Conservation (phyloP, 2,797 vertebrate species). For the Phrynocephalus guinanensis region DNA sequence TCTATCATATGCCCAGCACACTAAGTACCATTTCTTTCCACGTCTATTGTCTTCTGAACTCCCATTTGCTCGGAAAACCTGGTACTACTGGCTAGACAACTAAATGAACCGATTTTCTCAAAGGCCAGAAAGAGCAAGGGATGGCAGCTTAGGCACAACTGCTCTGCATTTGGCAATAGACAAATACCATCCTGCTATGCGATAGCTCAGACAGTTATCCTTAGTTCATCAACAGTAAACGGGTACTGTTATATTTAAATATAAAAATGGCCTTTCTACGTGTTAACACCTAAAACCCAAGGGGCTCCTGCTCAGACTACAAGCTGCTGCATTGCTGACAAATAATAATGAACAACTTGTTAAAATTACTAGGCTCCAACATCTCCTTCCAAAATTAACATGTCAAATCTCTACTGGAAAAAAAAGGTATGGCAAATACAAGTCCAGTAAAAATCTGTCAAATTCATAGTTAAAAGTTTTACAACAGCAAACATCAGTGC, state of each 20-base stretch:
- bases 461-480: rapidly evolving
- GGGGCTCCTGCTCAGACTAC: too few relatives aligned
- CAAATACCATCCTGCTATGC: background rate
- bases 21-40: background rate
- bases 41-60: too few relatives aligned
- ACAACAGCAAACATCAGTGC: rapidly evolving
- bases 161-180: background rate
- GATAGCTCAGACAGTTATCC: background rate
- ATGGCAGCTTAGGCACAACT: background rate
- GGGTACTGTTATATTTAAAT: background rate
- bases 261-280: background rate
- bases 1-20: background rate
- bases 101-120: background rate
- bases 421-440: background rate
- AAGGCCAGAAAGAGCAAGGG: background rate
- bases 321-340: background rate
- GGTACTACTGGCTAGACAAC: background rate
- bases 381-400: rapidly evolving
- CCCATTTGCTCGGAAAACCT: background rate
- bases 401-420: background rate
- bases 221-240: background rate
- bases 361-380: background rate
- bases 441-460: background rate
- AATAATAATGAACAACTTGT: background rate
- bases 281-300: background rate